phyloP scores from a whole-genome alignment of 1,140 invertebrate genomes.

The Drosophila punjabiensis region DNA sequence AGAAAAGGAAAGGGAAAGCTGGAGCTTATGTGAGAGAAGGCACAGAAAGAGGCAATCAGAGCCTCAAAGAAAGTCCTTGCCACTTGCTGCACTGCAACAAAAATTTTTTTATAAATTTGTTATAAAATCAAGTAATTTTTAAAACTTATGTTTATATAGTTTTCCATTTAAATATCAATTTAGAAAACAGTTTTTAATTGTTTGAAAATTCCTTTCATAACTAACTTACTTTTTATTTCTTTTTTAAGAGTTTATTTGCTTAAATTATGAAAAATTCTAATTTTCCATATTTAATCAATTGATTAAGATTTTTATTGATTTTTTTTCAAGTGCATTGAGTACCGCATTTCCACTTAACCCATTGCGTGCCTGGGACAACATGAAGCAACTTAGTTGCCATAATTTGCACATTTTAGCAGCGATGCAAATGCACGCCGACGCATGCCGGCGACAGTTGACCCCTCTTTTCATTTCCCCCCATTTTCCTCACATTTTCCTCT shows the following conservation, averaged over 20 bases:
- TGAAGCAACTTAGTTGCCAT: conserved; percentile 78
- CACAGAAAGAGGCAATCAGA: conserved; percentile 12
- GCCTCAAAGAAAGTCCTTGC: conserved; percentile 32
- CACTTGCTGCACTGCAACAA: not conserved
- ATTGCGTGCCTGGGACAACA: conserved; percentile 65
- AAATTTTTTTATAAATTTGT: too few species aligned
- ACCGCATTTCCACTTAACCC: conserved; percentile 30
- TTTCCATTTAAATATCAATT: not conserved
- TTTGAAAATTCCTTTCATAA: not conserved
- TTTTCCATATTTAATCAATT: not conserved
- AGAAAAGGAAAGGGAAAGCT: conserved; percentile 12
- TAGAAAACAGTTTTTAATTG: not conserved
- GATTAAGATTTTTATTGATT: not conserved
- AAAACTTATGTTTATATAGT: not conserved
- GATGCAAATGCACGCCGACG: conserved; percentile 50
- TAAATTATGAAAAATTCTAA: not conserved
- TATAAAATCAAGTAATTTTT: too few species aligned
- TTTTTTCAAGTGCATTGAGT: conserved; percentile 1
- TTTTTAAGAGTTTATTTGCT: not conserved
- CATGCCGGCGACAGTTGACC: conserved; percentile 65
- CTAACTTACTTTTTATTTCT: too few species aligned
- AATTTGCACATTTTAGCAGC: conserved; percentile 76
- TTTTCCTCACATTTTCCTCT: not conserved
- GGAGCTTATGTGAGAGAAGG: conserved; percentile 3
- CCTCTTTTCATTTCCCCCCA: not conserved